These are phyloP conservation scores for Chelonoidis abingdonii DNA, from an alignment of 2,113 vertebrate genomes.

Conservation along the genomic window DNA sequence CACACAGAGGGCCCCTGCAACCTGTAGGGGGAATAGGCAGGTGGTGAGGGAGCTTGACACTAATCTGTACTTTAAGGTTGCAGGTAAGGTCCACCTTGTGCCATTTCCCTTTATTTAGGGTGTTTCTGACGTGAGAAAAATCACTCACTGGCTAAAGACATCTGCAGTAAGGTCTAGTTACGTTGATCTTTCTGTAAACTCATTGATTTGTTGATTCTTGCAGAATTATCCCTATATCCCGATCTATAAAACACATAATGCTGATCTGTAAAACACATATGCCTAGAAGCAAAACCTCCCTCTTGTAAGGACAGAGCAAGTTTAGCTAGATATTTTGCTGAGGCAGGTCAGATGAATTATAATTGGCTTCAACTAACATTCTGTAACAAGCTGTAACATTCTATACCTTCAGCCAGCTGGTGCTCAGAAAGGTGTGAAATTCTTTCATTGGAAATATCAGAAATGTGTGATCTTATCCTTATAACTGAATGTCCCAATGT, in stretches of 20 bases:
- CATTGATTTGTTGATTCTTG: not conserved
- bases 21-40: not conserved
- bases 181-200: not conserved
- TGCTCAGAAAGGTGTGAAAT: not conserved
- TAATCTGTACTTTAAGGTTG: not conserved
- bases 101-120: not conserved
- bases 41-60: not conserved
- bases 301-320: constrained; percentile 43
- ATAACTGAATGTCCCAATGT: not conserved
- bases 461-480: not conserved
- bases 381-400: not conserved
- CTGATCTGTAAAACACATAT: not conserved
- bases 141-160: not conserved
- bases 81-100: not conserved
- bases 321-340: not conserved
- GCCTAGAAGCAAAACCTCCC: not conserved
- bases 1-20: not conserved
- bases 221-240: not conserved
- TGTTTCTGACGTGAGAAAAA: not conserved
- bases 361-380: constrained; percentile 25
- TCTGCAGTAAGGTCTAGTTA: not conserved
- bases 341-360: constrained; percentile 39
- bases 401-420: constrained; percentile 18
- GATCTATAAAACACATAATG: not conserved
- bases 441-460: not conserved